Evolutionary conservation across 2,888 invertebrate species (phyloP), one percentile per base, ranked within the genome.

Genomic region (Hofmannophila pseudospretella): DNA sequence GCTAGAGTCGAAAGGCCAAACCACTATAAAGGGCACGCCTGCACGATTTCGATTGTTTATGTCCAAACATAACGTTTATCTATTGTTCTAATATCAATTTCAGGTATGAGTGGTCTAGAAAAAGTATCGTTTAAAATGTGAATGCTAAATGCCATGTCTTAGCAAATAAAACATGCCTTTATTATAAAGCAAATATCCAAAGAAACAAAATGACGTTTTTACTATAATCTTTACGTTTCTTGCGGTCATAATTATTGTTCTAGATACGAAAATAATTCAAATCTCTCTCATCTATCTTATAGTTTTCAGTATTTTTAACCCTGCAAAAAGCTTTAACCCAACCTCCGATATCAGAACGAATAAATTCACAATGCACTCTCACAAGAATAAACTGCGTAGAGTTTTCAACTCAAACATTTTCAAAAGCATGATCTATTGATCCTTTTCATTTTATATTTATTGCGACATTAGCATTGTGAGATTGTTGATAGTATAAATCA

Each of bases 1-100:
- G 56, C 49, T 57, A 59, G 50, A 57, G 47, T 50, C 56, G 50
- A 78, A 70, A 75, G 74, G 74, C 65, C 67, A 65, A 44, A 45
- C 43, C 45, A 48, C 52, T 38, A 47, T 47, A 65, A 73, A 75
- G 72, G 74, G 76, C 67, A 63, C 51, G 59, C 49, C 52, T 38
- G 57, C 73, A 72, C 70, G 72, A 69, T 49, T 65, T 54, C 37
- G 47, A 60, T 62, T 58, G 58, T 63, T 58, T 51, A 50, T 55
- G 56, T 49, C 52, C 40, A 38, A 40, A 45, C 35, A 42, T 25
- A 11, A 27, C 7, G 10, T 27, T 41, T 19, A 38, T 33, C 19
- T 35, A 32, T 56, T 58, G 45, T 44, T 7, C 35, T n/a, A 42
- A 54, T 48, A 36, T 10, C 32, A 44, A 31, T 41, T 28, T 20